Evolutionary conservation across 2,113 vertebrate species (phyloP).

Genomic region (Opisthocomus hoazin): DNA sequence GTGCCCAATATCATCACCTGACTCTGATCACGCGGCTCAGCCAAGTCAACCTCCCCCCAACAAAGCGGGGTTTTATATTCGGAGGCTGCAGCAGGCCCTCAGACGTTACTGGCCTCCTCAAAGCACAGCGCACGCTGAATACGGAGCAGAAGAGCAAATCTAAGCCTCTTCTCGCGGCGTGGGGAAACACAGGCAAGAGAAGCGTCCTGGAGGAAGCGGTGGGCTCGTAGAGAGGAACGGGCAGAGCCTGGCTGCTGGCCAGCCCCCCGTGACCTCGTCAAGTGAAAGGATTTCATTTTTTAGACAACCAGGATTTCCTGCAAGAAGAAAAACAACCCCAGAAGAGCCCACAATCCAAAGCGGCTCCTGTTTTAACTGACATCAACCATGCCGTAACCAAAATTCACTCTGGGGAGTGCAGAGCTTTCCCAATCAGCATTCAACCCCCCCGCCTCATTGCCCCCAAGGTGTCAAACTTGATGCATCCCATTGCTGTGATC

Average conservation of each 20-base stretch:
- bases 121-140: rapidly evolving
- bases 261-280: neutral
- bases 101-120: rapidly evolving
- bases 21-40: constrained; percentile 53
- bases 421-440: neutral
- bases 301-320: neutral
- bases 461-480: neutral
- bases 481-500: neutral
- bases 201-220: neutral
- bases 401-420: rapidly evolving
- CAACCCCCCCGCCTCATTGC: rapidly evolving
- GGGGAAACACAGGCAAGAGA: rapidly evolving
- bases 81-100: neutral
- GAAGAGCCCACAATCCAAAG: neutral
- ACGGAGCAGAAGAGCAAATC: neutral
- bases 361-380: neutral
- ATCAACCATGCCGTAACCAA: rapidly evolving
- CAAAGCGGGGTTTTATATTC: neutral
- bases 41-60: neutral
- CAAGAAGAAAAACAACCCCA: neutral
- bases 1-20: constrained; percentile 48
- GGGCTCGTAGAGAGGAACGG: neutral
- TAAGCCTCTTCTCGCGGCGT: rapidly evolving
- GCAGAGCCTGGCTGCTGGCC: constrained; percentile 13
- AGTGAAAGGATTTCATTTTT: neutral